Evolutionary conservation across 2,113 vertebrate genomes (phyloP).

Genomic region (Hyperopisus bebe): DNA sequence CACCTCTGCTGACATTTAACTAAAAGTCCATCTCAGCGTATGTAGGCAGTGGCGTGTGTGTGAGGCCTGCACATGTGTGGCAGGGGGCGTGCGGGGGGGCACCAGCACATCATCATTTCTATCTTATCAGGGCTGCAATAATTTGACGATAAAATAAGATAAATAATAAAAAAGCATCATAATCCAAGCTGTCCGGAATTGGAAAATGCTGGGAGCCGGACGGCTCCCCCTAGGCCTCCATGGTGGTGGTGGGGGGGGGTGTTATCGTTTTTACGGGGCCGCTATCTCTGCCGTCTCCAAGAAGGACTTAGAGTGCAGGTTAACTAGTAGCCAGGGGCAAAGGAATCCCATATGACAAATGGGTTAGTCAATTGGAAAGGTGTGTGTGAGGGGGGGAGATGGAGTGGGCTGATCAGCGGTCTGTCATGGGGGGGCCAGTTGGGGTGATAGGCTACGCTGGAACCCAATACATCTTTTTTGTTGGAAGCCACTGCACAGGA

Average conservation of each 20-base stretch:
- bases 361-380: conserved; percentile 39
- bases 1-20: conserved; percentile 71
- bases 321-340: conserved; percentile 62
- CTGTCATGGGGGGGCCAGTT: conserved; percentile 13
- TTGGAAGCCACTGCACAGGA: conserved; percentile 12
- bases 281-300: conserved; percentile 60
- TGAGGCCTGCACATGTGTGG: background rate
- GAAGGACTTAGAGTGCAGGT: conserved; percentile 57
- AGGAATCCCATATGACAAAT: conserved; percentile 44
- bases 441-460: conserved; percentile 10
- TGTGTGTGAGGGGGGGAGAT: conserved; percentile 18
- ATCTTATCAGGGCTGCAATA: conserved; percentile 72
- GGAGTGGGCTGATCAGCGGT: conserved; percentile 25
- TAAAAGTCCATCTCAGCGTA: conserved; percentile 62
- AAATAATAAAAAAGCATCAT: conserved; percentile 72
- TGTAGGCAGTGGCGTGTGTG: background rate
- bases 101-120: conserved; percentile 64
- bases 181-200: conserved; percentile 80
- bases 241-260: conserved; percentile 57
- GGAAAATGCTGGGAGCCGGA: conserved; percentile 80
- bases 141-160: conserved; percentile 79
- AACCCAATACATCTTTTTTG: conserved; percentile 36
- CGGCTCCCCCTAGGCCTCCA: conserved; percentile 73
- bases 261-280: conserved; percentile 57
- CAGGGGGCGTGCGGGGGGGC: conserved; percentile 41